Conservation (phyloP, 2,888 invertebrate species). For the Anagyrus pseudococci region DNA sequence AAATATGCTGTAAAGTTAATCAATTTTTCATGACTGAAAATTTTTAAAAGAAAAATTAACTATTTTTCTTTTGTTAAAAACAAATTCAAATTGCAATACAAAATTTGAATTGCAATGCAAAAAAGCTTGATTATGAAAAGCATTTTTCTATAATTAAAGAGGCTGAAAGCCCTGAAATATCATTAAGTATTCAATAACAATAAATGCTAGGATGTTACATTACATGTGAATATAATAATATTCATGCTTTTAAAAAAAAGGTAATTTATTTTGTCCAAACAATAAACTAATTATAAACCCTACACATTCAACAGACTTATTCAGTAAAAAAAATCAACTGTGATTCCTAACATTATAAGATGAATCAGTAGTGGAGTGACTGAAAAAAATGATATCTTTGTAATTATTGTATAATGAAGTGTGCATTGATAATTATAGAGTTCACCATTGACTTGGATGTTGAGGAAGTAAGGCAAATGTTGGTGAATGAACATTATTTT, state of each 20-base stretch:
- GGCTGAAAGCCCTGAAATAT: slow-evolving; percentile 21
- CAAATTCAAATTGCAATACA: too few relatives aligned
- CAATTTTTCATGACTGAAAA: slow-evolving; percentile 18
- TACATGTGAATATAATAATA: slow-evolving; percentile 7
- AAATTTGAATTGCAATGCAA: too few relatives aligned
- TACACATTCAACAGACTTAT: slow-evolving; percentile 29
- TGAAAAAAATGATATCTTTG: slow-evolving; percentile 30
- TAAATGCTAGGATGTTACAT: slow-evolving; percentile 14
- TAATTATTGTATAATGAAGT: slow-evolving; percentile 40
- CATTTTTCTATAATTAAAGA: slow-evolving; percentile 6
- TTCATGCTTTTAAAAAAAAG: slow-evolving; percentile 11
- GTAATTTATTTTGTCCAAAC: slow-evolving; percentile 31
- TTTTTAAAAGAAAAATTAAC: slow-evolving; percentile 21
- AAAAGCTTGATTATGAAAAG: neutral
- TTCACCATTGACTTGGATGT: slow-evolving; percentile 31
- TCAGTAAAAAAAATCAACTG: slow-evolving; percentile 34
- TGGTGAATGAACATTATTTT: slow-evolving; percentile 31
- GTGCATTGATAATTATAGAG: slow-evolving; percentile 29
- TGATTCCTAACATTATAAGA: slow-evolving; percentile 39
- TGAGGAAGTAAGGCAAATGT: slow-evolving; percentile 18
- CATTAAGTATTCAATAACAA: slow-evolving; percentile 11
- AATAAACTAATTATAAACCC: slow-evolving; percentile 23
- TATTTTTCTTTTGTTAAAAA: neutral
- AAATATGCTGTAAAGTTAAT: slow-evolving; percentile 13
- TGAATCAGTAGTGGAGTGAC: slow-evolving; percentile 30